Evolutionary conservation across 1,140 invertebrate genomes (phyloP).

Genomic region (Palaemon carinicauda): DNA sequence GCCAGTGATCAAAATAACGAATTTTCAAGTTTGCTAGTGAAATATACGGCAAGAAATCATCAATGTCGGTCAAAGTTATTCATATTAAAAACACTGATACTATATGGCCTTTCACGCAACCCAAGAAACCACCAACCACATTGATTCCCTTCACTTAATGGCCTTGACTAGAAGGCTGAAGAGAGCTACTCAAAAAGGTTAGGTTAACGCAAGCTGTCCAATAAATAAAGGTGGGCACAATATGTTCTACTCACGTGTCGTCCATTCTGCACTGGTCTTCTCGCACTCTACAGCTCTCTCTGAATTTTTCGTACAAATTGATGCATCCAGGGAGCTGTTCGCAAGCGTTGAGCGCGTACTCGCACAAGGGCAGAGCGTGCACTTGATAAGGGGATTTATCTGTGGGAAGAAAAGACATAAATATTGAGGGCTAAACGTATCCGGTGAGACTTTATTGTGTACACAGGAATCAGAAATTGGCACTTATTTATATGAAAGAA

Average conservation of each 20-base stretch:
- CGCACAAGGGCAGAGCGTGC: constrained; percentile 85
- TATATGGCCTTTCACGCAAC: background rate
- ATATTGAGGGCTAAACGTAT: no score
- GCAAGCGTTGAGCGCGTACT: constrained; percentile 84
- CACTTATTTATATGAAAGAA: no score
- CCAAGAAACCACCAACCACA: constrained; percentile 34
- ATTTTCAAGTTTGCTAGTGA: no score
- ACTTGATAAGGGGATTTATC: constrained; percentile 87
- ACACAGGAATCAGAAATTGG: no score
- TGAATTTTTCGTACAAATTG: constrained; percentile 83
- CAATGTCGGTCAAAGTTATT: background rate
- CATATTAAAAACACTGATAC: background rate
- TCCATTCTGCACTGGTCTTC: constrained; percentile 87
- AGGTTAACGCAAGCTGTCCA: no score
- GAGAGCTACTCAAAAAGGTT: no score
- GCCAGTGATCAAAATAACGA: no score
- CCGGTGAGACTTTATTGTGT: no score
- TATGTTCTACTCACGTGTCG: constrained; percentile 74
- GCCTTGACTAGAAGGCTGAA: no score
- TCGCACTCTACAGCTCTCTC: constrained; percentile 81
- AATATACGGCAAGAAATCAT: no score
- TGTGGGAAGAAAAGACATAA: constrained; percentile 65
- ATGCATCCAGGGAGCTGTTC: constrained; percentile 76
- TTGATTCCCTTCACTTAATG: background rate
- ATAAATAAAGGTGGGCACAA: no score